Conservation (phyloP, 2,113 vertebrate species). For the Embiotoca jacksoni region DNA sequence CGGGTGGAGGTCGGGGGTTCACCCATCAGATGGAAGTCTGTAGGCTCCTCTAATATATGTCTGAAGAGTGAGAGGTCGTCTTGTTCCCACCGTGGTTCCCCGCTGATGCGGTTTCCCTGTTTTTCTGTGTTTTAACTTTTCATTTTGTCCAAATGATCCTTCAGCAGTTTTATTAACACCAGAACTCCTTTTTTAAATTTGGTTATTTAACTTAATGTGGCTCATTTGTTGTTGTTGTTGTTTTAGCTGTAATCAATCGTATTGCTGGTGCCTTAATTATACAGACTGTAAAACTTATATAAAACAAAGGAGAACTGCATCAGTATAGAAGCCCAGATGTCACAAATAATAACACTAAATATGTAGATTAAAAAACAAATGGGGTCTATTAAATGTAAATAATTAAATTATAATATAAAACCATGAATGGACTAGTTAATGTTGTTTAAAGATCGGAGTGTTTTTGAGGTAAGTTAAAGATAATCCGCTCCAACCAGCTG, state of each 20-base stretch:
- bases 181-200: not conserved
- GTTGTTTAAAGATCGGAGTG: too few relatives aligned
- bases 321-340: not conserved
- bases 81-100: not conserved
- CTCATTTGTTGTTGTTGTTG: not conserved
- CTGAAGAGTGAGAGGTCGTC: not conserved
- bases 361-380: too few relatives aligned
- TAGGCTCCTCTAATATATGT: not conserved
- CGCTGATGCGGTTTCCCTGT: not conserved
- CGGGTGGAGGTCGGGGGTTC: conserved; percentile 10
- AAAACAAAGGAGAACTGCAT: not conserved
- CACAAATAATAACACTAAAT: too few relatives aligned
- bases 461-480: too few relatives aligned
- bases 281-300: not conserved
- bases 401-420: too few relatives aligned
- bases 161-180: not conserved
- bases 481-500: too few relatives aligned
- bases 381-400: too few relatives aligned
- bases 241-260: not conserved
- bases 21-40: not conserved
- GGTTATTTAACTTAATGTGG: too few relatives aligned
- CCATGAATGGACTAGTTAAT: too few relatives aligned
- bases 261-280: not conserved
- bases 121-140: not conserved
- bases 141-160: too few relatives aligned